Base-by-base conservation (phyloP, 2,797 vertebrate species). In the Galaxias olidus region DNA sequence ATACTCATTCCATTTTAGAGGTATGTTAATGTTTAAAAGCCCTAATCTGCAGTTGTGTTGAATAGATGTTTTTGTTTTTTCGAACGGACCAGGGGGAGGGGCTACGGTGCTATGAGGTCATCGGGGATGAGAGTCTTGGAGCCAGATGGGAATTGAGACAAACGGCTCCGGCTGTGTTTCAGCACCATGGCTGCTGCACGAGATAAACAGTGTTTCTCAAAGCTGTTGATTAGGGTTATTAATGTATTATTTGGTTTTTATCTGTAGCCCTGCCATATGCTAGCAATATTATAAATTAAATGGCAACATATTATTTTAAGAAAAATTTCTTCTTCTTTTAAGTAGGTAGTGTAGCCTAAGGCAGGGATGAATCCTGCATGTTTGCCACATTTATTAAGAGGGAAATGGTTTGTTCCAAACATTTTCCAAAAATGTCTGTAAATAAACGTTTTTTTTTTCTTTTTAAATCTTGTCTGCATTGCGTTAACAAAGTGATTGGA, bases 271-370 rank as follows among this genome's bases (percentile, higher is more conserved):
- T 59, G 75, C 61, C 66, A 77, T 76, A 55, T 55, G 68, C 67
- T 65, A 82, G 86, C 86, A 90, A 88, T 88, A 89, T 83, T 84
- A 74, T 75, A 42, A 67, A 72, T 66, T 75, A 8, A 13, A 76
- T 72, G 69, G 74, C 82, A 80, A 81, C 78, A 63, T 69, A 48
- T 77, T 59, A 59, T 76, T 20, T 74, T 76, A 18, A 74, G 58
- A 56, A 72, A 75, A 55, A 67, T 77, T 63, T 84, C 68, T 61
- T 72, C 63, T 69, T 63, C 52, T 64, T 20, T 43, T 12, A 7
- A 53, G 50, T 59, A 20, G 20, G 48, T 18, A 50, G 17, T 43
- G 30, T 65, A 12, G 46, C 66, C 72, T 9, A 60, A 69, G 55
- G 46, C 56, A 57, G 41, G 71, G 58, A 68, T 49, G 69, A 12